Percentiles rank a stretch among this genome's conserved stretches.
Evolutionary conservation across 2,888 invertebrate species (phyloP).

Genomic region (Andrena camellia): DNA sequence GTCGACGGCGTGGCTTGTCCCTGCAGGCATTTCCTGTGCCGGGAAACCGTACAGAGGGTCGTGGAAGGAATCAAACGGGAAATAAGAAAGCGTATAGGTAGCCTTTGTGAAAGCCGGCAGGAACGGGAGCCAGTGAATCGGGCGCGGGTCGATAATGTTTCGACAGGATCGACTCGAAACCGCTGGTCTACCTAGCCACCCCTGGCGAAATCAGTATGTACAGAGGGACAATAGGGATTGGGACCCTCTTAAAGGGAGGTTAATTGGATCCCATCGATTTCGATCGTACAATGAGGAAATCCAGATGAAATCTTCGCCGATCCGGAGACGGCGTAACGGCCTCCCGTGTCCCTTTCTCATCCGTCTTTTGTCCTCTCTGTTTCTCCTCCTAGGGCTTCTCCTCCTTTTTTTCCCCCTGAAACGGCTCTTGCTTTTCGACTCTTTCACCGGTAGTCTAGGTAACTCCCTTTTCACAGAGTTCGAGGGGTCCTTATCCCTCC

Average conservation of each 20-base stretch:
- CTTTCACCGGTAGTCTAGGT: slow-evolving; percentile 78
- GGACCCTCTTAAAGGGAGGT: slow-evolving; percentile 77
- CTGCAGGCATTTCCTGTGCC: background rate
- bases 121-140: slow-evolving; percentile 33
- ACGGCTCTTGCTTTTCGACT: slow-evolving; percentile 33
- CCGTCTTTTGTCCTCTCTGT: slow-evolving; percentile 17
- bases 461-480: slow-evolving; percentile 76
- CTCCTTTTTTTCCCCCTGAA: background rate
- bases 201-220: slow-evolving; percentile 71
- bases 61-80: slow-evolving; percentile 72
- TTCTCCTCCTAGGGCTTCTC: slow-evolving; percentile 29
- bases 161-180: slow-evolving; percentile 51
- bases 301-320: slow-evolving; percentile 72
- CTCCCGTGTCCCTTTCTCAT: slow-evolving; percentile 22
- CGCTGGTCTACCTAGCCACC: slow-evolving; percentile 30
- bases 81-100: slow-evolving; percentile 74
- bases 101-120: slow-evolving; percentile 48
- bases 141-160: slow-evolving; percentile 61
- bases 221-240: slow-evolving; percentile 74
- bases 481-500: slow-evolving; percentile 61
- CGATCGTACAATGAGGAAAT: slow-evolving; percentile 73
- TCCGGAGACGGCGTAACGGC: slow-evolving; percentile 63
- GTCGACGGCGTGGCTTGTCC: slow-evolving; percentile 55
- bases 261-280: slow-evolving; percentile 81
- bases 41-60: slow-evolving; percentile 64